Base-by-base conservation (phyloP, 2,797 vertebrate species). In the Eurystomus glaucurus region DNA sequence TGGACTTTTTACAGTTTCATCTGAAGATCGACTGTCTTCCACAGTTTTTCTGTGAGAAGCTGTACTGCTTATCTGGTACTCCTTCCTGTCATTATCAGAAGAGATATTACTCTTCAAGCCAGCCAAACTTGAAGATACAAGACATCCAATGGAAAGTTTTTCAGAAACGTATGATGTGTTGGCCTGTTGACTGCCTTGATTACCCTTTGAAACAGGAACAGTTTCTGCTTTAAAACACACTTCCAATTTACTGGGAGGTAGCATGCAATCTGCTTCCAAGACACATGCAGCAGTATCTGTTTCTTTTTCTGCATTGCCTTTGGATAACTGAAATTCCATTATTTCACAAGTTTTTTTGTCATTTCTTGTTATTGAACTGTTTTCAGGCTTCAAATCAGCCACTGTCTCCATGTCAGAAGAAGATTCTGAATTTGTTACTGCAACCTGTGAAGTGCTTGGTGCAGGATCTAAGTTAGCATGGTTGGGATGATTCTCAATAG, bases 361-460 rank as follows among this genome's bases (percentile, higher is more conserved):
- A 46, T 85, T 89, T 86, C 51, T 90, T 75, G 43, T 35, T 55
- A 25, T 5, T 51, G 76, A 82, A 18, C 29, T 58, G 13, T 79
- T 77, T 93, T 81, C 85, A 84, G 74, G 39, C 55, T 61, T 71
- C 65, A 72, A 26, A 83, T 17, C 41, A 58, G 72, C 17, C 17
- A 29, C 35, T 68, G 45, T 31, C 62, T 64, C 54, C 10, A 57
- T 31, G 97, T 98, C 98, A 79, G 92, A 61, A 78, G 94, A 84
- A 2, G 69, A 85, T 43, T 91, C 91, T 60, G 97, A 76, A 65
- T 66, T 33, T 3, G 64, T 25, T 52, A 46, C 31, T 3, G 3
- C 64, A 91, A 95, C 95, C 77, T 97, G 85, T 80, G 98, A 97
- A 85, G 95, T 79, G 66, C 88, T 62, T 55, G 84, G 31, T 14